Conservation (phyloP, 2,888 invertebrate species). For the Itoplectis maculator region DNA sequence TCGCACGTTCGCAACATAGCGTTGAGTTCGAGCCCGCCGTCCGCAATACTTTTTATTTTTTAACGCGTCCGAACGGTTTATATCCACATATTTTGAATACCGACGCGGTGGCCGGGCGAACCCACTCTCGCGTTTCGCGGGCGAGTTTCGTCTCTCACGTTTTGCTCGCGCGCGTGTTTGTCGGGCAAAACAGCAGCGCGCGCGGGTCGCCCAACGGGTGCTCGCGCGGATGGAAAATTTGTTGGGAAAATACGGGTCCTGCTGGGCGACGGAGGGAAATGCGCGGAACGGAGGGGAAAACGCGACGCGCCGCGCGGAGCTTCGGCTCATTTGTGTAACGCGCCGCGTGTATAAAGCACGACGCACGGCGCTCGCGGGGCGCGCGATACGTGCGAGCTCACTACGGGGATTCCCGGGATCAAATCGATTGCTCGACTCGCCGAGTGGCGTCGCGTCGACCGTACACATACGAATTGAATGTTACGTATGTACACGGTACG, state of each 20-base stretch:
- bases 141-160: background rate
- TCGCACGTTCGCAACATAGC: background rate
- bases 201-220: slow-evolving; percentile 13
- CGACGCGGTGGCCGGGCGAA: background rate
- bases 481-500: no score
- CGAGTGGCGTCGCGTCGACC: background rate
- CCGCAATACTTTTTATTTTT: slow-evolving; percentile 8
- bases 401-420: slow-evolving; percentile 12
- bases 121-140: slow-evolving; percentile 2
- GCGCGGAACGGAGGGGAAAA: background rate
- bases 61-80: slow-evolving; percentile 2
- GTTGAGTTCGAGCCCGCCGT: no score
- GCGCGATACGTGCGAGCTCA: slow-evolving; percentile 6
- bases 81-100: slow-evolving; percentile 28
- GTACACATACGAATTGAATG: slow-evolving; percentile 25
- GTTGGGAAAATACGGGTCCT: slow-evolving; percentile 47
- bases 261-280: background rate
- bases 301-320: no score
- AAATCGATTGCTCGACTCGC: slow-evolving; percentile 23
- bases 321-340: slow-evolving; percentile 41
- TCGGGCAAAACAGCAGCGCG: slow-evolving; percentile 16
- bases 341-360: no score
- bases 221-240: slow-evolving; percentile 41
- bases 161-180: background rate
- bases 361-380: no score